These are phyloP conservation scores for Pseudomyrmex flavicornis DNA, from an alignment of 1,140 invertebrate genomes.

Conservation along the genomic window DNA sequence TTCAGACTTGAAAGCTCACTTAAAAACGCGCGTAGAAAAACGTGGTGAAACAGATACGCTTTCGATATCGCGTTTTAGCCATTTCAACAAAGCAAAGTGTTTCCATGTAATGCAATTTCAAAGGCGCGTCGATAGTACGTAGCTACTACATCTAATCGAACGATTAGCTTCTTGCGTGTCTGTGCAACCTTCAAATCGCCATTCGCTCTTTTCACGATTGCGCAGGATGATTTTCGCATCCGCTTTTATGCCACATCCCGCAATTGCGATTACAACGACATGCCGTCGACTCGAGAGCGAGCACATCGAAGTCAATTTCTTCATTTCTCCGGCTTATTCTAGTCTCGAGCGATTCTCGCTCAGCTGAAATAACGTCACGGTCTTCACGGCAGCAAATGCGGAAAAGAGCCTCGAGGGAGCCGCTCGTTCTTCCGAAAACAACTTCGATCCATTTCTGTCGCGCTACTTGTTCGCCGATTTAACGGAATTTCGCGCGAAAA, in stretches of 20 bases:
- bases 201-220: background rate
- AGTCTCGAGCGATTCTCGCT: conserved; percentile 36
- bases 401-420: conserved; percentile 14
- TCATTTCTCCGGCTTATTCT: conserved; percentile 34
- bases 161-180: conserved; percentile 25
- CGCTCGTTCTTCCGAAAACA: conserved; percentile 19
- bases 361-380: conserved; percentile 62
- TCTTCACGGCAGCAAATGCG: conserved; percentile 1
- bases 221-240: background rate
- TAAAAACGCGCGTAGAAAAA: background rate
- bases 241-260: background rate
- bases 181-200: conserved; percentile 6
- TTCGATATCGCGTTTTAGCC: background rate
- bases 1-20: no score
- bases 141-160: conserved; percentile 8
- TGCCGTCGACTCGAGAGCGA: conserved; percentile 27
- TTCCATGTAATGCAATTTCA: background rate
- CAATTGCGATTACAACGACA: background rate
- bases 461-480: background rate
- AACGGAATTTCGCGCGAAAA: conserved; percentile 5
- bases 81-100: background rate
- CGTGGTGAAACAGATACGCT: background rate
- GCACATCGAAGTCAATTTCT: conserved; percentile 29
- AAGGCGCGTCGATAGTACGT: background rate
- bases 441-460: background rate